Evolutionary conservation across 1,140 invertebrate genomes (phyloP).

Genomic region (Drosophila subpulchrella): DNA sequence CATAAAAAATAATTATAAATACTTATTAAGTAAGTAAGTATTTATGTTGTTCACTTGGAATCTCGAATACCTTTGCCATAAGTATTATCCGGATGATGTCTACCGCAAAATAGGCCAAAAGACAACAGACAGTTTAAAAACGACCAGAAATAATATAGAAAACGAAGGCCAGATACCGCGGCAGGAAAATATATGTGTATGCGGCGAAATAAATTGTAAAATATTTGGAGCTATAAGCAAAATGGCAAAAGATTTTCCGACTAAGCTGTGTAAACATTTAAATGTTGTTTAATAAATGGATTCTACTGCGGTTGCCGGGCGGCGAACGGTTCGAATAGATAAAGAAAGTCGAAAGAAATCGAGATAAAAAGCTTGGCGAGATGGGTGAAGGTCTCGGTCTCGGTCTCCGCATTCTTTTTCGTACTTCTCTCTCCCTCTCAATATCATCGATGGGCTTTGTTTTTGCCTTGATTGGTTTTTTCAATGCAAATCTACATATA

Average conservation of each 20-base stretch:
- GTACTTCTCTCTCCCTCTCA: neutral
- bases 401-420: neutral
- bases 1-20: too few relatives aligned
- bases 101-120: constrained; percentile 4
- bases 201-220: constrained; percentile 14
- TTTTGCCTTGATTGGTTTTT: constrained; percentile 12
- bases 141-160: constrained; percentile 3
- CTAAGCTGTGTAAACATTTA: constrained; percentile 22
- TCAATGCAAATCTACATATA: neutral
- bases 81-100: neutral
- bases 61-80: neutral
- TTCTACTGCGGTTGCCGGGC: constrained; percentile 16
- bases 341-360: constrained; percentile 17
- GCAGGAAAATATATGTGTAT: neutral
- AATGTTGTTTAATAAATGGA: constrained; percentile 29
- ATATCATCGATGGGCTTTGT: neutral
- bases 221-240: constrained; percentile 21
- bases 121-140: neutral
- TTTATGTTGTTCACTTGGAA: neutral
- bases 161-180: neutral
- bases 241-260: constrained; percentile 5
- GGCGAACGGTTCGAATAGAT: neutral
- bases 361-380: constrained; percentile 12
- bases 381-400: constrained; percentile 16
- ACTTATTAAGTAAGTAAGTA: too few relatives aligned